These are phyloP conservation scores for Phrynosoma blainvillii DNA, from an alignment of 2,113 vertebrate species.

Conservation along the genomic window DNA sequence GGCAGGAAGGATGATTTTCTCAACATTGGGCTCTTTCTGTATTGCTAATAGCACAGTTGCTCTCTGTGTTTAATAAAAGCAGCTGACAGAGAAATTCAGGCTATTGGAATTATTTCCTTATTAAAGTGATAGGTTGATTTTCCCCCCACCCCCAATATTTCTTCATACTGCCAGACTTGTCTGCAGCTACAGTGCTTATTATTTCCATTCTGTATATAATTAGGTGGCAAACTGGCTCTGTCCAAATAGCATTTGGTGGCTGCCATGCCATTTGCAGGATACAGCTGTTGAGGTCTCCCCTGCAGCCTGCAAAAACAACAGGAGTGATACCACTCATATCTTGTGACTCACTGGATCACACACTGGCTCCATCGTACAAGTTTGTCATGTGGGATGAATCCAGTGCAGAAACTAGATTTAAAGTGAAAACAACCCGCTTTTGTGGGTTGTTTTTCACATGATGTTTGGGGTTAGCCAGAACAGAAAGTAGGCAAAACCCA, in stretches of 20 bases:
- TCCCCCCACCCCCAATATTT: background rate
- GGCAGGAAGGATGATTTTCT: background rate
- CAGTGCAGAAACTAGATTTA: too few relatives aligned
- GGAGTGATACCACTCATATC: background rate
- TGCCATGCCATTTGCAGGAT: rapidly evolving
- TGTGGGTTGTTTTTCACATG: too few relatives aligned
- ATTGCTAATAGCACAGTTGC: background rate
- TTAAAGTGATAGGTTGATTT: background rate
- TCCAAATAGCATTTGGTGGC: background rate
- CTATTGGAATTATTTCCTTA: conserved; percentile 30
- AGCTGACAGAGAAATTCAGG: conserved; percentile 3
- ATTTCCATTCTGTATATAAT: rapidly evolving
- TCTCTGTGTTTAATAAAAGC: conserved; percentile 27
- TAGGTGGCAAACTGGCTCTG: background rate
- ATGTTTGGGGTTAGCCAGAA: too few relatives aligned
- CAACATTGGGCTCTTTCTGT: rapidly evolving
- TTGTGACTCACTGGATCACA: background rate
- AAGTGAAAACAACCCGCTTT: too few relatives aligned
- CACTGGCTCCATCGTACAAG: background rate
- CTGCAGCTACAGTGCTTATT: background rate
- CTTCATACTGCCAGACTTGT: background rate
- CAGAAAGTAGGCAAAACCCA: too few relatives aligned
- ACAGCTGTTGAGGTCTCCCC: background rate
- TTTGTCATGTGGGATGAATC: too few relatives aligned
- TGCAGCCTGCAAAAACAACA: background rate